phyloP scores from a whole-genome alignment of 2,113 vertebrate genomes.

The Eretmochelys imbricata region DNA sequence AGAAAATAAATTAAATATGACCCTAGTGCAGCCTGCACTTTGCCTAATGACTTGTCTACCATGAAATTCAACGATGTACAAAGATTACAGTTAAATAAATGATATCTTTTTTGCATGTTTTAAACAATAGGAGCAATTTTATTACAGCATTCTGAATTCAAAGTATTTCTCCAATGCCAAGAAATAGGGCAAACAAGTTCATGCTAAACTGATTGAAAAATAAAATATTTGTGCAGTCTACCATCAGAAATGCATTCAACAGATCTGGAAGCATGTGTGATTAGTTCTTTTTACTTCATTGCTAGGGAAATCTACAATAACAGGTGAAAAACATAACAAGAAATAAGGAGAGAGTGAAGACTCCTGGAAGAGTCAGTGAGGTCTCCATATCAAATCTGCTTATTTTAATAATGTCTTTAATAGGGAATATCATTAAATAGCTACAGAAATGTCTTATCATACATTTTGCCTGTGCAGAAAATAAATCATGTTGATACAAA shows the following conservation, averaged over 20 bases:
- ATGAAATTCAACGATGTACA: constrained; percentile 65
- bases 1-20: constrained; percentile 76
- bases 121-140: constrained; percentile 61
- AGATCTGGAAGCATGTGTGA: constrained; percentile 51
- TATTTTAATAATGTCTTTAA: constrained; percentile 27
- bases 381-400: neutral
- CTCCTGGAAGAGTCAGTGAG: constrained; percentile 37
- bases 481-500: neutral
- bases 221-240: constrained; percentile 65
- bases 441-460: constrained; percentile 27
- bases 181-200: constrained; percentile 64
- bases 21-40: constrained; percentile 58
- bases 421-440: constrained; percentile 30
- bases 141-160: constrained; percentile 26
- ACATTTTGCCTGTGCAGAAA: constrained; percentile 20
- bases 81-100: constrained; percentile 63
- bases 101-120: constrained; percentile 59
- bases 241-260: constrained; percentile 60
- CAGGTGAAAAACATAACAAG: constrained; percentile 45
- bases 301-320: constrained; percentile 39
- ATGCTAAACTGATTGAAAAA: constrained; percentile 73
- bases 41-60: constrained; percentile 58
- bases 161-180: neutral
- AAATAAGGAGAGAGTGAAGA: neutral
- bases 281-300: constrained; percentile 56